Evolutionary conservation across 2,888 invertebrate genomes (phyloP).

Genomic region (Philereme transversata): DNA sequence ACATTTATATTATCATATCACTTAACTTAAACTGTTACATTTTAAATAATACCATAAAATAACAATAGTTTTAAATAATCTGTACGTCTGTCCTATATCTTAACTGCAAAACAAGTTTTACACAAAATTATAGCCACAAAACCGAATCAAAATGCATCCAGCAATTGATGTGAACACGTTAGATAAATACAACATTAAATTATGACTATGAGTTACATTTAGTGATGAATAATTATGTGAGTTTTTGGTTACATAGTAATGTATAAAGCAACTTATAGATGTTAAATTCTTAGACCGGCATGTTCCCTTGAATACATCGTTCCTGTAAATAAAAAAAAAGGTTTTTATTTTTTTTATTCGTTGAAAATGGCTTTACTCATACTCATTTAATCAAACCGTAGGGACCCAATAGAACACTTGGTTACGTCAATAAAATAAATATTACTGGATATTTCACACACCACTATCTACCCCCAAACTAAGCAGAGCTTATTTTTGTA

Average conservation of each 20-base stretch:
- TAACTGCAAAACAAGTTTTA: not conserved
- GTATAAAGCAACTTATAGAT: not conserved
- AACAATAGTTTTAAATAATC: no score
- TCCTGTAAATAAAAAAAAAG: slow-evolving; percentile 47
- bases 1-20: not conserved
- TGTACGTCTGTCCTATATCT: no score
- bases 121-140: not conserved
- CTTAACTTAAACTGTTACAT: not conserved
- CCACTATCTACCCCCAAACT: no score
- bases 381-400: no score
- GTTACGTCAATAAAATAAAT: no score
- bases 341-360: not conserved
- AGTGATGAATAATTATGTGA: not conserved
- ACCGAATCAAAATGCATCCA: slow-evolving; percentile 5
- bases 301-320: slow-evolving; percentile 53
- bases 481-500: no score
- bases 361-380: not conserved
- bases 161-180: not conserved
- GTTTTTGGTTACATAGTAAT: not conserved
- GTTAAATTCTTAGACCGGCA: slow-evolving; percentile 5
- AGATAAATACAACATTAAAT: not conserved
- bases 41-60: not conserved
- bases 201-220: slow-evolving; percentile 1
- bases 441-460: no score
- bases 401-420: no score